Percentiles rank a stretch among this genome's conserved stretches.
Evolutionary conservation across 2,888 invertebrate species (phyloP).

Genomic region (Eurytoma californica): DNA sequence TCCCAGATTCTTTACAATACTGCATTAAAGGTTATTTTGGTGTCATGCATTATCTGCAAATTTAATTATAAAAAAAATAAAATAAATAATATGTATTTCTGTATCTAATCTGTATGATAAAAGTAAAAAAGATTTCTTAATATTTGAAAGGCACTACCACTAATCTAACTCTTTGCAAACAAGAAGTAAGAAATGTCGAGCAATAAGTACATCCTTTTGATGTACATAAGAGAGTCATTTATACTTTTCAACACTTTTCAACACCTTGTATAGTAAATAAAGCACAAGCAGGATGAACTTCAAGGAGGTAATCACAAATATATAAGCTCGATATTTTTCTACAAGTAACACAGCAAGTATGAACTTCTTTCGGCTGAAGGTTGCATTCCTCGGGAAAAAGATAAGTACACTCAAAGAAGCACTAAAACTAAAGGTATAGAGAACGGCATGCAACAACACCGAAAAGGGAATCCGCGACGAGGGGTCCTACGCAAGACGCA

Average conservation of each 20-base stretch:
- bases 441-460: no score
- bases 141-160: no score
- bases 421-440: neutral
- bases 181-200: neutral
- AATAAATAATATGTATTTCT: slow-evolving; percentile 28
- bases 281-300: slow-evolving; percentile 5
- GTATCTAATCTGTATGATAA: neutral
- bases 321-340: slow-evolving; percentile 11
- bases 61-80: slow-evolving; percentile 58
- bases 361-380: neutral
- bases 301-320: neutral
- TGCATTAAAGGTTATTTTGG: slow-evolving; percentile 57
- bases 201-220: neutral
- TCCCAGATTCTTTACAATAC: slow-evolving; percentile 55
- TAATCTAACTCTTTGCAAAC: no score
- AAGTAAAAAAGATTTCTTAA: neutral
- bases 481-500: no score
- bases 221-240: slow-evolving; percentile 9
- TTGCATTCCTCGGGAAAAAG: no score
- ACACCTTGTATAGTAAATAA: neutral
- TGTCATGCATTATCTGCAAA: slow-evolving; percentile 65
- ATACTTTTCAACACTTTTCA: slow-evolving; percentile 9
- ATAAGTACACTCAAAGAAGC: no score
- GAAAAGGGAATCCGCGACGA: neutral
- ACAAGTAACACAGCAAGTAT: slow-evolving; percentile 8